Base-by-base conservation (phyloP, 2,113 vertebrate species). In the Neodon shergylaensis region DNA sequence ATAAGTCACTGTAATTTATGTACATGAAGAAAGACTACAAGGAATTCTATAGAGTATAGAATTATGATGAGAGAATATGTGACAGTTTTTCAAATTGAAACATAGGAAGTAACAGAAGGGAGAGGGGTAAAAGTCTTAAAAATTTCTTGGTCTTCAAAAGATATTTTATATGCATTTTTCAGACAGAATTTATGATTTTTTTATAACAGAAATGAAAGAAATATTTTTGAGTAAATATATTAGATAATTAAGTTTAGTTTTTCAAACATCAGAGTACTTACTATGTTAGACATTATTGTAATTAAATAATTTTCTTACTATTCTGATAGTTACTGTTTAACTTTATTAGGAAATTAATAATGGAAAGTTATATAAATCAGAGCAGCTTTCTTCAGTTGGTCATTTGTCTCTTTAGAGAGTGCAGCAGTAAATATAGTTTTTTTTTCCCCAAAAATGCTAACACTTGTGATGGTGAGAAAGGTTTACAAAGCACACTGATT, bases 181-280 rank as follows among this genome's bases (percentile, higher is more conserved):
- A 95, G 52, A 78, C 17, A 90, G 4, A 95, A 72, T 85, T 81
- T 24, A 49, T 61, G 16, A 90, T 49, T 72, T 2, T 2, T 91
- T 42, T 95, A 4, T 88, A 94, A 42, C 2, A 86, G 78, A 95
- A 85, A 86, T 82, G 66, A 92, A 92, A 95, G n/a, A 86, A 39
- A 16, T 26, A 63, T 7, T 84, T 77, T 78, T 21, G 54, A 21
- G 54, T 58, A 58, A 58, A 58, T 21, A 21, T 58, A 21, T 58
- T 58, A 58, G 54, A 58, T 58, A 21, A 58, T 58, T 58, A 58
- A 19, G 54, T 58, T 58, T 49, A 24, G 2, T 58, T 81, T 87
- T 86, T 65, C 24, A 79, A 42, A 92, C 31, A 63, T 24, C 73
- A 79, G 63, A 73, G 8, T 83, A 16, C 52, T 47, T 76, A 31